Evolutionary conservation across 2,888 invertebrate species (phyloP).

Genomic region (Eupeodes luniger): DNA sequence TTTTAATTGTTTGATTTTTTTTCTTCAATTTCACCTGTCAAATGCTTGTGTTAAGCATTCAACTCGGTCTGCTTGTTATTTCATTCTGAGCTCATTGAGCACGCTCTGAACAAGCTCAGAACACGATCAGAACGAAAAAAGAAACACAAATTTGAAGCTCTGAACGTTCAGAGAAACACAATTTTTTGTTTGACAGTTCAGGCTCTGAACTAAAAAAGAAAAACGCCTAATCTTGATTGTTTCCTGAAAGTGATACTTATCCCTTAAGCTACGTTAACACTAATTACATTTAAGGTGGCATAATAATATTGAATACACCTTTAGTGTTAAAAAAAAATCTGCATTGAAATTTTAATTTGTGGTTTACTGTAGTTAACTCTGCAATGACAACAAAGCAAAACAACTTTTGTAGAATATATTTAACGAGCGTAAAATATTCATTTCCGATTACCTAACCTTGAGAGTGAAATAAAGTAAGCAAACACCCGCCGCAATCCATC

Average conservation of each 20-base stretch:
- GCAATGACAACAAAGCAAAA: background rate
- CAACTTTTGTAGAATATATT: constrained; percentile 38
- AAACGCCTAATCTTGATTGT: background rate
- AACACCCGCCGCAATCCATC: constrained; percentile 14
- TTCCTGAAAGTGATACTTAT: background rate
- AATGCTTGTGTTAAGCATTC: no score
- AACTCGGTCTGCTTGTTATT: no score
- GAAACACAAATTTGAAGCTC: no score
- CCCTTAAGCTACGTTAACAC: background rate
- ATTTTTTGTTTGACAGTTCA: no score
- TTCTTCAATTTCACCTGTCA: no score
- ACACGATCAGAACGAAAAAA: no score
- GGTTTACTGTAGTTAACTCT: background rate
- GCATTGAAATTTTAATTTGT: constrained; percentile 29
- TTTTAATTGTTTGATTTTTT: no score
- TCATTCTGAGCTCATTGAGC: no score
- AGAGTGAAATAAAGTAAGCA: background rate
- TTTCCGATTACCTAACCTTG: constrained; percentile 57
- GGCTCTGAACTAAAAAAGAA: no score
- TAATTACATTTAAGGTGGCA: background rate
- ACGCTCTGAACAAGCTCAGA: no score
- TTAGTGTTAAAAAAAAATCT: constrained; percentile 10
- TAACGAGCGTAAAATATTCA: constrained; percentile 48
- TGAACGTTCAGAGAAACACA: no score
- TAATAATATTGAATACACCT: background rate